Conservation (phyloP, 2,797 vertebrate species). For the Acridotheres tristis region DNA sequence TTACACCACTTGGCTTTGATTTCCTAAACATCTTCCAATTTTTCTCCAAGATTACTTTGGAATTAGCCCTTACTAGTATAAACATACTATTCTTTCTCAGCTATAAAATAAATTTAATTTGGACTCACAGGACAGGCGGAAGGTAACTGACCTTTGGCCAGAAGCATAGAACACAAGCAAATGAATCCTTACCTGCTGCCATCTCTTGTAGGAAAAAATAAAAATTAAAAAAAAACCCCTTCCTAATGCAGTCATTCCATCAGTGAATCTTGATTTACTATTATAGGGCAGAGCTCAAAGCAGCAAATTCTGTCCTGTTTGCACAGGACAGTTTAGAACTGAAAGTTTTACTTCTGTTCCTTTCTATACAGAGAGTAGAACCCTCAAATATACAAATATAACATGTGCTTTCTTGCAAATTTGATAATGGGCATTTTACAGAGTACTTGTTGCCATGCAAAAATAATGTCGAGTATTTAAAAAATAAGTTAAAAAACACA, state of each 20-base stretch:
- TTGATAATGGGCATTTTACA: background rate
- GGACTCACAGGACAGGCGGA: background rate
- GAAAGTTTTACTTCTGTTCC: background rate
- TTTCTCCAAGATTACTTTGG: background rate
- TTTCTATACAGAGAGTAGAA: background rate
- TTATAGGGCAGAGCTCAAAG: background rate
- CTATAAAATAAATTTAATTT: background rate
- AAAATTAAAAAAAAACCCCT: background rate
- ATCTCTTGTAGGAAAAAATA: background rate
- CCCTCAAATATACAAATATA: background rate
- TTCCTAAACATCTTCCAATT: background rate
- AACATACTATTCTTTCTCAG: background rate
- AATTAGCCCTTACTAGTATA: background rate
- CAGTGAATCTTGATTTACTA: background rate
- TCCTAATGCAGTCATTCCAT: background rate
- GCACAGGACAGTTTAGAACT: background rate
- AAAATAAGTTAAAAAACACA: rapidly evolving
- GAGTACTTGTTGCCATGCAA: background rate
- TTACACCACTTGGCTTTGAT: background rate
- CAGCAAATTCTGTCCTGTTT: background rate
- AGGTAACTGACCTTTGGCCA: background rate
- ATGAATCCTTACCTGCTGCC: background rate
- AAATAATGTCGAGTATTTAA: background rate
- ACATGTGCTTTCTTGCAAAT: background rate
- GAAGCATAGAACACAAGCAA: background rate